These are phyloP conservation scores for Flexamia atlantica DNA, from an alignment of 2,888 invertebrate species.

Conservation along the genomic window DNA sequence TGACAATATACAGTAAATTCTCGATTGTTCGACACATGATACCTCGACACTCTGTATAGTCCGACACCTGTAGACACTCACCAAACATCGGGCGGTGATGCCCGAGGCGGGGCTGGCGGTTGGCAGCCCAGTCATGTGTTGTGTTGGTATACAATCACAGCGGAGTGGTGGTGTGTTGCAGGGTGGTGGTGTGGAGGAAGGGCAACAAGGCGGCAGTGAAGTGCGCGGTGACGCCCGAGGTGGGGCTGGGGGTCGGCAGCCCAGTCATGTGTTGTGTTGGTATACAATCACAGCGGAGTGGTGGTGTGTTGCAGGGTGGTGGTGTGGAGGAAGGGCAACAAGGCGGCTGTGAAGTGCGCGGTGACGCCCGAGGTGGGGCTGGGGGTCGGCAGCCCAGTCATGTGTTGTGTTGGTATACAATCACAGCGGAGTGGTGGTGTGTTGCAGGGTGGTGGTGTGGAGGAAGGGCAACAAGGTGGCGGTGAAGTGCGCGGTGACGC, in stretches of 20 bases:
- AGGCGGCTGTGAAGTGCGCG: slow-evolving; percentile 84
- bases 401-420: slow-evolving; percentile 57
- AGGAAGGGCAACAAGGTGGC: slow-evolving; percentile 94
- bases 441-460: slow-evolving; percentile 95
- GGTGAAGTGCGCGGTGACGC: slow-evolving; percentile 77
- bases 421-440: slow-evolving; percentile 86
- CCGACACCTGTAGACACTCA: too few relatives aligned
- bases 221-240: slow-evolving; percentile 80
- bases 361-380: slow-evolving; percentile 78
- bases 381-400: slow-evolving; percentile 77
- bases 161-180: too few relatives aligned
- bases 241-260: slow-evolving; percentile 75
- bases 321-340: slow-evolving; percentile 95
- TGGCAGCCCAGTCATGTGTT: slow-evolving; percentile 78
- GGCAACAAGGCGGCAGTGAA: slow-evolving; percentile 91
- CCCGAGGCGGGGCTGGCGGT: slow-evolving; percentile 76
- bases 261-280: slow-evolving; percentile 75
- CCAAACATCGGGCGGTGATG: too few relatives aligned
- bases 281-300: slow-evolving; percentile 53
- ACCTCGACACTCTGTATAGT: too few relatives aligned
- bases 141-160: too few relatives aligned
- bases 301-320: slow-evolving; percentile 63
- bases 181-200: slow-evolving; percentile 93
- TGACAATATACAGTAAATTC: too few relatives aligned
- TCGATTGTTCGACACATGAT: too few relatives aligned